A percentile compares a stretch with the other conserved stretches of the same genome.
Evolutionary conservation across 1,140 invertebrate species (phyloP).

Genomic region (Pantala flavescens): DNA sequence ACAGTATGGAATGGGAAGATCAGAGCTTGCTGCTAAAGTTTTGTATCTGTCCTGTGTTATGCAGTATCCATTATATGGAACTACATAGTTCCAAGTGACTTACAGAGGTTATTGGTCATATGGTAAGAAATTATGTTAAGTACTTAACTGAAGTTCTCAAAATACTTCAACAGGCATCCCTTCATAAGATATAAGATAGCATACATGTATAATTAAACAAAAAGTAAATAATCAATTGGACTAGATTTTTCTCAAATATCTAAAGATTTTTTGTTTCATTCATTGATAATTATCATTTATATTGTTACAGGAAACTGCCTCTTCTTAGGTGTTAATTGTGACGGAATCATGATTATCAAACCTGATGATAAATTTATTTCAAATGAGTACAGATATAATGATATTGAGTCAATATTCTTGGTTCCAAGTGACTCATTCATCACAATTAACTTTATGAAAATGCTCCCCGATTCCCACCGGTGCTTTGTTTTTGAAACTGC

Average conservation of each 20-base stretch:
- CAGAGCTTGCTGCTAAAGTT: slow-evolving; percentile 84
- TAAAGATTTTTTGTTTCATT: too few relatives aligned
- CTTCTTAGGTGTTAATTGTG: slow-evolving; percentile 80
- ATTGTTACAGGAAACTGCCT: slow-evolving; percentile 38
- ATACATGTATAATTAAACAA: too few relatives aligned
- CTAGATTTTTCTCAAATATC: too few relatives aligned
- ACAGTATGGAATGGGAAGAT: slow-evolving; percentile 82
- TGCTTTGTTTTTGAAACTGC: slow-evolving; percentile 89
- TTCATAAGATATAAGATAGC: too few relatives aligned
- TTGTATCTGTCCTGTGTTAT: slow-evolving; percentile 92
- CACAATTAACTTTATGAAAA: slow-evolving; percentile 59
- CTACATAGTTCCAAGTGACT: slow-evolving; percentile 82
- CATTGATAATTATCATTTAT: neutral
- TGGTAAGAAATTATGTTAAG: slow-evolving; percentile 37
- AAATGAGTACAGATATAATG: slow-evolving; percentile 76
- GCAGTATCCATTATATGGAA: slow-evolving; percentile 93
- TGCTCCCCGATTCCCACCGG: slow-evolving; percentile 55
- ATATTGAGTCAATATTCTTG: slow-evolving; percentile 81
- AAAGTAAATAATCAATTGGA: too few relatives aligned
- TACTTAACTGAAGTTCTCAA: too few relatives aligned
- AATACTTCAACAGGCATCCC: too few relatives aligned
- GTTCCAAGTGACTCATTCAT: slow-evolving; percentile 88
- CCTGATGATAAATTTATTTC: slow-evolving; percentile 81
- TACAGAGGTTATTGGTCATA: slow-evolving; percentile 90
- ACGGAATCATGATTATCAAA: slow-evolving; percentile 79